These are phyloP conservation scores for Leucoraja ocellata DNA, from an alignment of 2,797 vertebrate genomes.

Conservation along the genomic window DNA sequence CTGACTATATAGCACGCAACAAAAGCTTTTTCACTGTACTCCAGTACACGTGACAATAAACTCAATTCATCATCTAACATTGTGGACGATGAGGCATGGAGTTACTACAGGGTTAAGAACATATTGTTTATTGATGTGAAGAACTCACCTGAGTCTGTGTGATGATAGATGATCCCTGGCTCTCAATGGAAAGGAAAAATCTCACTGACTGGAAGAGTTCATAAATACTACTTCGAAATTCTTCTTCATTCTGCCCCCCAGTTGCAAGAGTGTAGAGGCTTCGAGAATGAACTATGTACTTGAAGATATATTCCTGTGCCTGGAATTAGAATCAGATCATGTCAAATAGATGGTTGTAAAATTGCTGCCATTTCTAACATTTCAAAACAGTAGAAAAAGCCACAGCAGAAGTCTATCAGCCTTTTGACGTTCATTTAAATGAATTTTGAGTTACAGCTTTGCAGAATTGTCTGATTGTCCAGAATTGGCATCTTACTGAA, in stretches of 20 bases:
- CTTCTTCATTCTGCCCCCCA: slow-evolving; percentile 90
- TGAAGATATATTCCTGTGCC: slow-evolving; percentile 98
- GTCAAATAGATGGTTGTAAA: neutral
- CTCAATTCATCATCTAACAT: too few relatives aligned
- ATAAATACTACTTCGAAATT: slow-evolving; percentile 89
- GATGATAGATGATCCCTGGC: slow-evolving; percentile 73
- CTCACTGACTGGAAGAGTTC: slow-evolving; percentile 95
- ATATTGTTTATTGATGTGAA: neutral
- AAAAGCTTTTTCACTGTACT: too few relatives aligned
- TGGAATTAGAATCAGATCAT: slow-evolving; percentile 49
- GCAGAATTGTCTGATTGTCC: neutral
- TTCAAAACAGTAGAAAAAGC: slow-evolving; percentile 33
- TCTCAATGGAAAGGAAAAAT: slow-evolving; percentile 93
- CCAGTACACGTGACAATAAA: too few relatives aligned
- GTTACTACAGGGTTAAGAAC: neutral
- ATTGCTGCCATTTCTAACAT: neutral
- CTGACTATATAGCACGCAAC: too few relatives aligned
- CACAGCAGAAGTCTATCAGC: neutral
- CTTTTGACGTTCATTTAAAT: neutral
- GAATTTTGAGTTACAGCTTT: neutral
- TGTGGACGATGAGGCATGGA: too few relatives aligned
- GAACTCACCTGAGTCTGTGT: slow-evolving; percentile 69
- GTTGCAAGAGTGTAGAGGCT: slow-evolving; percentile 88
- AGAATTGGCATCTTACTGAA: neutral
- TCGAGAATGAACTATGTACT: slow-evolving; percentile 93